A percentile compares a stretch with the other conserved stretches of the same genome.
These are phyloP conservation scores for Drosophila siamana DNA, from an alignment of 2,888 invertebrate species.

Conservation along the genomic window DNA sequence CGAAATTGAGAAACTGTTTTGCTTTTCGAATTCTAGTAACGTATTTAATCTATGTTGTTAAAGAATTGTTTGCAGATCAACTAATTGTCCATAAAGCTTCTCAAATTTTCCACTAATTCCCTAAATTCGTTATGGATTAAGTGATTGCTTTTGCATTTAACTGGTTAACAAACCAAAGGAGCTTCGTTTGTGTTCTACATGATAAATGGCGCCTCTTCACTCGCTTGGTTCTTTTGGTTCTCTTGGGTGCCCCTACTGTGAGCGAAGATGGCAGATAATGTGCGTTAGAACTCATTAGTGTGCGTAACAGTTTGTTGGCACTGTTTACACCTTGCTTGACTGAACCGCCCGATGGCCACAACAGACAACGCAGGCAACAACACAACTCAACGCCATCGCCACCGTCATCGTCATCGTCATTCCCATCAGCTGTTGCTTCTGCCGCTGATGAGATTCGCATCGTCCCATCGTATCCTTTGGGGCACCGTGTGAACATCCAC, in stretches of 20 bases:
- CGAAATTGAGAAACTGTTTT: too few relatives aligned
- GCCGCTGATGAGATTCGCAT: not conserved
- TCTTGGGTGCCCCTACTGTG: slow-evolving; percentile 40
- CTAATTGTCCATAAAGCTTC: too few relatives aligned
- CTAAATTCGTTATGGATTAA: not conserved
- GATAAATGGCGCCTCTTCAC: too few relatives aligned
- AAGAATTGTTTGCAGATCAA: too few relatives aligned
- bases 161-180: not conserved
- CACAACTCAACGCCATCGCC: too few relatives aligned
- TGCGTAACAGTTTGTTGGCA: slow-evolving; percentile 29
- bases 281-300: slow-evolving; percentile 64
- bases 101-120: too few relatives aligned
- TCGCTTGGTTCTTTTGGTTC: too few relatives aligned
- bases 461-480: not conserved
- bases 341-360: slow-evolving; percentile 23
- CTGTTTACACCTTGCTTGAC: slow-evolving; percentile 45
- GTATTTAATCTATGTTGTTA: too few relatives aligned
- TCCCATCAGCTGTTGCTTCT: not conserved
- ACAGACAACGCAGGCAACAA: too few relatives aligned
- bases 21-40: too few relatives aligned
- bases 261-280: slow-evolving; percentile 39
- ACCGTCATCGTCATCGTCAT: not conserved
- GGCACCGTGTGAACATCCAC: slow-evolving; percentile 60
- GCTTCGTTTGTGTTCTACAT: not conserved
- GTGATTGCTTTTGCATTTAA: slow-evolving; percentile 1